Base-by-base conservation (phyloP, 2,113 vertebrate genomes). In the Bufo gargarizans region DNA sequence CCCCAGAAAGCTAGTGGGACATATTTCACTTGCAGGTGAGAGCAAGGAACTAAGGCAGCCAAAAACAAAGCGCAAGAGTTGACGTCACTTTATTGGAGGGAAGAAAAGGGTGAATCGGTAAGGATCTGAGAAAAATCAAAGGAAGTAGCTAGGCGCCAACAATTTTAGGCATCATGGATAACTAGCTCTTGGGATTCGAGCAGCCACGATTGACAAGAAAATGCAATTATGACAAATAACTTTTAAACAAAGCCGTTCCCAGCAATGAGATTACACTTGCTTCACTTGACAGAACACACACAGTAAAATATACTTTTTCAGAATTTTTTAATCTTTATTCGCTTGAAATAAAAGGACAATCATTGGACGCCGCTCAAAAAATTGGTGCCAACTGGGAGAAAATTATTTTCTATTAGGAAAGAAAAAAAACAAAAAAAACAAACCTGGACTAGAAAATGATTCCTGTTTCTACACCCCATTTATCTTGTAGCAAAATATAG, bases 401-500 rank as follows among this genome's bases (percentile, higher is more conserved):
- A 88, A 76, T 83, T 78, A 83, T 69, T n/a, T 50, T 84, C 45
- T 77, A 84, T 84, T 77, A 65, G 22, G 11, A 77, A 84, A 84
- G 10, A 74, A 76, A 49, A 50, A 77, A 84, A n/a, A n/a, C 67
- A 69, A 84, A 56, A 58, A 19, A 17, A 16, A 0, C 17, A 67
- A 45, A 45, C 43, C 74, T 22, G 58, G 22, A 77, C 82, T 67
- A 84, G 72, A 84, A 84, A 89, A 84, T 55, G 47, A 89, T 84
- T 90, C 84, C 84, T 86, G 89, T 82, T 90, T 86, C 89, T 92
- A 91, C 69, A 87, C 82, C 77, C 90, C 85, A 91, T 90, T 92
- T 82, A 77, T 88, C 33, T 89, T 91, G 89, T 91, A 91, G 90
- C 63, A 93, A 92, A 92, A 87, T 88, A 88, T 90, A 93, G 93